Evolutionary conservation across 2,113 vertebrate genomes (phyloP).

Genomic region (Hyperoodon ampullatus): DNA sequence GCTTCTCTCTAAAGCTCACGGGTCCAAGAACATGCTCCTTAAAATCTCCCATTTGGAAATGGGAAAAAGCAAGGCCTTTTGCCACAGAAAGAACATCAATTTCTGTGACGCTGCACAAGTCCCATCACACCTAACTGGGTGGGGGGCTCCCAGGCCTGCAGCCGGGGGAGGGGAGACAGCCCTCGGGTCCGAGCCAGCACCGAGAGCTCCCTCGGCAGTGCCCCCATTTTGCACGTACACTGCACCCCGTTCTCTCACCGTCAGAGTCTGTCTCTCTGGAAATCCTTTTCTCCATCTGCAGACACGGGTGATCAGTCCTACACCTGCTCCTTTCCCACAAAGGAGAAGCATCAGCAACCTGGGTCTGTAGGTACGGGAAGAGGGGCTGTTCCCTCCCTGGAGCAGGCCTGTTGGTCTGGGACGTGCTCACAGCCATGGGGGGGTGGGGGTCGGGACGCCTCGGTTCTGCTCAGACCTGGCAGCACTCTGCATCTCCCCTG

Average conservation of each 20-base stretch:
- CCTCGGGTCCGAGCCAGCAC: neutral
- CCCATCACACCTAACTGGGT: neutral
- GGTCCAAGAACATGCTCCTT: neutral
- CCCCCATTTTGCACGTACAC: too few species aligned
- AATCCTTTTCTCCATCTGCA: too few species aligned
- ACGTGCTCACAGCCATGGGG: neutral
- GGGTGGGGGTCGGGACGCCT: neutral
- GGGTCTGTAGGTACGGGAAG: neutral
- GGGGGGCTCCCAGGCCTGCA: neutral
- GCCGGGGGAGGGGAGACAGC: neutral
- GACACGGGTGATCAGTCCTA: too few species aligned
- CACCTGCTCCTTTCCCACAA: neutral
- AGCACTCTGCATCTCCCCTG: neutral
- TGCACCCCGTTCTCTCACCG: rapidly evolving
- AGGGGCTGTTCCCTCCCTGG: neutral
- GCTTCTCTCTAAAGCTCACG: neutral
- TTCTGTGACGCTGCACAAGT: neutral
- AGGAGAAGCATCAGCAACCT: neutral
- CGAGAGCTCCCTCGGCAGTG: neutral
- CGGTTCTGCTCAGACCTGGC: neutral
- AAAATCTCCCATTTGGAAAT: neutral
- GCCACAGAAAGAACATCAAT: neutral
- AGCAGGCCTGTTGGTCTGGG: neutral
- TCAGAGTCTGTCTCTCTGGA: neutral
- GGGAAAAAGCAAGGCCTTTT: neutral